These are phyloP conservation scores for Aphidoletes aphidimyza DNA, from an alignment of 2,888 invertebrate species.

Conservation along the genomic window DNA sequence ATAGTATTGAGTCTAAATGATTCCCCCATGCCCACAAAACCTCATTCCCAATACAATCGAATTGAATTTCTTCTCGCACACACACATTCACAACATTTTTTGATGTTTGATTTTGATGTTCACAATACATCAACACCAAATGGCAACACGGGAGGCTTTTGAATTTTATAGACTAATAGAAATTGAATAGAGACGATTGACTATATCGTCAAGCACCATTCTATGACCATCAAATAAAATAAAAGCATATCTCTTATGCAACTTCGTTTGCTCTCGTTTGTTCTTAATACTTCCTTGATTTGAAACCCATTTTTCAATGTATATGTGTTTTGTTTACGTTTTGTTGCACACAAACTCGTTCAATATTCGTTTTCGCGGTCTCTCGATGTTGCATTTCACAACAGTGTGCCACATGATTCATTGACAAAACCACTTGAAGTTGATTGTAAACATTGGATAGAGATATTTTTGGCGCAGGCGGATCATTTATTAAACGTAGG, in stretches of 20 bases:
- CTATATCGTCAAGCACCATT: not conserved
- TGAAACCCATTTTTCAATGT: not conserved
- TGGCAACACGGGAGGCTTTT: not conserved
- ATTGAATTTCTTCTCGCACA: not conserved
- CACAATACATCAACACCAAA: not conserved
- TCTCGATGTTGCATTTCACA: slow-evolving; percentile 12
- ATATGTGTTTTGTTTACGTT: too few species aligned
- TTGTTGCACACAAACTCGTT: too few species aligned
- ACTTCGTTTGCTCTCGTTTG: not conserved
- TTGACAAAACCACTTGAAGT: not conserved
- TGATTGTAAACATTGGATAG: not conserved
- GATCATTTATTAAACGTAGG: slow-evolving; percentile 34
- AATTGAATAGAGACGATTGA: not conserved
- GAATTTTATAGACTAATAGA: not conserved
- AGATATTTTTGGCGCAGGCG: not conserved
- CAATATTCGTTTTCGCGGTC: not conserved
- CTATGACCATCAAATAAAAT: slow-evolving; percentile 27
- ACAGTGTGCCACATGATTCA: not conserved
- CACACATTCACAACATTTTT: not conserved
- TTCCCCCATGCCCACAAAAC: slow-evolving; percentile 20
- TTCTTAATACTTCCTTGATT: not conserved
- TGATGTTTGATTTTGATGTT: too few species aligned
- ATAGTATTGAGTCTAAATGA: not conserved
- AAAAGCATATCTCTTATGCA: slow-evolving; percentile 33
- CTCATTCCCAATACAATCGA: too few species aligned